Evolutionary conservation across 2,888 invertebrate species (phyloP).

Genomic region (Standfussiana lucernea): DNA sequence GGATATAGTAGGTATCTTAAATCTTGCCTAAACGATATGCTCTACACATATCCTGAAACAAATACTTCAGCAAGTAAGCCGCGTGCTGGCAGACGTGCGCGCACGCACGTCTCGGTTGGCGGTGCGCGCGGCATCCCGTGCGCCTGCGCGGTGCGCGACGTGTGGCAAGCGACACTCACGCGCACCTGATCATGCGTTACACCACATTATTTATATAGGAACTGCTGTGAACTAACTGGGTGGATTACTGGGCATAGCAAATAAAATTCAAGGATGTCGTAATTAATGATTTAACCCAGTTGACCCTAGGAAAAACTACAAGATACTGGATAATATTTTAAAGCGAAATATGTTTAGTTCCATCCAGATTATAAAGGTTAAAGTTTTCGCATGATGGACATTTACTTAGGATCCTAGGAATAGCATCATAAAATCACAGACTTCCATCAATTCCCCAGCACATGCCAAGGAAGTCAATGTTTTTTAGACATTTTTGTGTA

Average conservation of each 20-base stretch:
- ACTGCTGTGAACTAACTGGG: background rate
- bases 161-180: slow-evolving; percentile 65
- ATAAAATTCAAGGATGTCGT: background rate
- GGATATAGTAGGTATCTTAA: background rate
- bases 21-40: background rate
- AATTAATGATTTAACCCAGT: background rate
- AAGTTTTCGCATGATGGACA: background rate
- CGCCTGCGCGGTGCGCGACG: slow-evolving; percentile 46
- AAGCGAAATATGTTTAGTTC: background rate
- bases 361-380: background rate
- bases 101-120: slow-evolving; percentile 65
- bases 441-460: background rate
- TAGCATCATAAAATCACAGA: background rate
- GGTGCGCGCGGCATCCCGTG: slow-evolving; percentile 71
- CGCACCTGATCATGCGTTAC: slow-evolving; percentile 51
- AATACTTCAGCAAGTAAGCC: slow-evolving; percentile 15
- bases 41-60: slow-evolving; percentile 39
- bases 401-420: background rate
- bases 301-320: background rate
- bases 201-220: slow-evolving; percentile 5
- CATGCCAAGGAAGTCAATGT: background rate
- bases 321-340: background rate
- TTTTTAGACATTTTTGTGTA: slow-evolving; percentile 21
- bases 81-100: slow-evolving; percentile 41
- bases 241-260: background rate